These are phyloP conservation scores for Fragum fragum DNA, from an alignment of 2,888 invertebrate genomes.

Conservation along the genomic window DNA sequence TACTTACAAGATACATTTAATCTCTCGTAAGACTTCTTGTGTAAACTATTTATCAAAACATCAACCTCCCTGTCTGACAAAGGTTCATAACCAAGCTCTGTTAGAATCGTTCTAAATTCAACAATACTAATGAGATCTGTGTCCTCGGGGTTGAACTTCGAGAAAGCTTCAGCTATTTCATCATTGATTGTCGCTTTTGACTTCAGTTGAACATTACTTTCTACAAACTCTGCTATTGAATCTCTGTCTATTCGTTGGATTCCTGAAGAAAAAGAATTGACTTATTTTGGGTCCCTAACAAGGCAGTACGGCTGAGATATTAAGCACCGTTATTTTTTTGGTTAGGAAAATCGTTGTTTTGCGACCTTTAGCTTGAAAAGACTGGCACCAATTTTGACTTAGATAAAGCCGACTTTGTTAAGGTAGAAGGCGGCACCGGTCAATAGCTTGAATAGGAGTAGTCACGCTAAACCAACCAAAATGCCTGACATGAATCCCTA, in stretches of 20 bases:
- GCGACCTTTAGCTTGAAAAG: no score
- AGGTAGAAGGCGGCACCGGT: no score
- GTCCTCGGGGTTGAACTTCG: slow-evolving; percentile 57
- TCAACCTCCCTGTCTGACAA: slow-evolving; percentile 50
- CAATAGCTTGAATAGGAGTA: no score
- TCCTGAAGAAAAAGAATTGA: slow-evolving; percentile 25
- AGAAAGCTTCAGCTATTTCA: slow-evolving; percentile 61
- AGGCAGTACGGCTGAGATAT: no score
- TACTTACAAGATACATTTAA: slow-evolving; percentile 52
- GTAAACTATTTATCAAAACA: slow-evolving; percentile 39
- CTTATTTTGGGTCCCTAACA: no score
- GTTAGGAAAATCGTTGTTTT: no score
- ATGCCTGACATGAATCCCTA: no score
- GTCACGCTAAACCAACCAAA: no score
- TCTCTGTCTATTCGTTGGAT: slow-evolving; percentile 39
- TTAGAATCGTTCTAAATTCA: slow-evolving; percentile 56
- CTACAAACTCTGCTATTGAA: slow-evolving; percentile 48
- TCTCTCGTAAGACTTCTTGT: slow-evolving; percentile 34
- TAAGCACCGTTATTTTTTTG: no score
- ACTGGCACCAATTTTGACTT: no score
- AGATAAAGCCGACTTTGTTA: no score
- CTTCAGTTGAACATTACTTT: slow-evolving; percentile 49
- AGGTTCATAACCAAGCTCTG: slow-evolving; percentile 57
- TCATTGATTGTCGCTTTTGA: slow-evolving; percentile 57
- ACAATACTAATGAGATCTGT: slow-evolving; percentile 44